Conservation (phyloP, 35 echinoderm and acorn worm species). For the Apostichopus californicus region DNA sequence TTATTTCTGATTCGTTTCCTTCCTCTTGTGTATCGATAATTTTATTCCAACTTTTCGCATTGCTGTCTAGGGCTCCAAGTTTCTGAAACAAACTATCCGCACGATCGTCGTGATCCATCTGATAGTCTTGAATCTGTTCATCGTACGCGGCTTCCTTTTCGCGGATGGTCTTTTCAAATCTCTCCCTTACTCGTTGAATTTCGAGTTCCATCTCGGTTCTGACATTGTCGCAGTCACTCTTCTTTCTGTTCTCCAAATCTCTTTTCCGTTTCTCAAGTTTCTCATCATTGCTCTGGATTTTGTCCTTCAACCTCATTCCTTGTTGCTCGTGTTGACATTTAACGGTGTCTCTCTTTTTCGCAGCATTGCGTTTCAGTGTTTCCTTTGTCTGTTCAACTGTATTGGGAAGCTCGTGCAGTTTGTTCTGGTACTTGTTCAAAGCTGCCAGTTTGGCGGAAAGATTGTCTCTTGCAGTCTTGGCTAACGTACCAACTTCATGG, state of each 20-base stretch:
- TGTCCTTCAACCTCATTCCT: background rate
- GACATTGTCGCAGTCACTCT: background rate
- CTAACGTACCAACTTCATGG: conserved; percentile 32
- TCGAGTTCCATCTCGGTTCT: background rate
- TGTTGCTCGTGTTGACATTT: conserved; percentile 1
- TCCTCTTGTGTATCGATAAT: background rate
- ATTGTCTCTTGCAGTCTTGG: conserved; percentile 6
- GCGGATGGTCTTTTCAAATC: background rate
- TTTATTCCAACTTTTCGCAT: background rate
- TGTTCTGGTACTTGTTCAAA: background rate
- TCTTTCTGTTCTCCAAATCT: background rate
- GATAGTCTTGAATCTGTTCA: background rate
- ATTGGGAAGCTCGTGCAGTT: background rate
- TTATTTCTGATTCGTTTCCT: background rate
- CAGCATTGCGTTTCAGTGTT: background rate
- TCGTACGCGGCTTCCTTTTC: background rate
- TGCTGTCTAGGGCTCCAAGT: background rate
- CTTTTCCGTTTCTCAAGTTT: background rate
- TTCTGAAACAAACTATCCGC: background rate
- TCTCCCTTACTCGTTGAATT: background rate
- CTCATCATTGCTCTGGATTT: background rate
- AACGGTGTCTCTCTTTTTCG: background rate
- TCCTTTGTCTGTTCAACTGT: background rate
- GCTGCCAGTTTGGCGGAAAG: background rate
- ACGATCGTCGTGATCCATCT: background rate